phyloP scores from a whole-genome alignment of 2,797 vertebrate species.

The Channa striata region DNA sequence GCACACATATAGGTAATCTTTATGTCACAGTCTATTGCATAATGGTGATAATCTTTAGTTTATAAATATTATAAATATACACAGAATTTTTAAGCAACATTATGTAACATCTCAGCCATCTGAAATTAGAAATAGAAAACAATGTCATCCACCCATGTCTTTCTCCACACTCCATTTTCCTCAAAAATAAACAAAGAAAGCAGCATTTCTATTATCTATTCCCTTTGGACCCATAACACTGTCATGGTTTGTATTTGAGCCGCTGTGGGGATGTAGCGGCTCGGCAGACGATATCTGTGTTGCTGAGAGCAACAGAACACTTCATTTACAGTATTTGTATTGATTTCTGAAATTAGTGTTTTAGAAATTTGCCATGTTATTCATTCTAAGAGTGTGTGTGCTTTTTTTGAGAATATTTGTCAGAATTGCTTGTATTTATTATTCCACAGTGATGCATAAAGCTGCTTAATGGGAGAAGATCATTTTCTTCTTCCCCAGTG shows the following conservation, averaged over 20 bases:
- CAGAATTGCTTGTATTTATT: conserved; percentile 74
- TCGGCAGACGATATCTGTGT: conserved; percentile 71
- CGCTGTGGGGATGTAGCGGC: conserved; percentile 62
- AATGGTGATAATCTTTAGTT: conserved; percentile 91
- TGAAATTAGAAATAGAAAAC: conserved; percentile 84
- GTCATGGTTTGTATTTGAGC: conserved; percentile 78
- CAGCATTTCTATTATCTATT: conserved; percentile 80
- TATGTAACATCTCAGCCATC: conserved; percentile 82
- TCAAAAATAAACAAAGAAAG: conserved; percentile 75
- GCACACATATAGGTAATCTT: conserved; percentile 91
- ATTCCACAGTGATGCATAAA: conserved; percentile 87
- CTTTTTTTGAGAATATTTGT: conserved; percentile 70
- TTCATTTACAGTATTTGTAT: conserved; percentile 62
- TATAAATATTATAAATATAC: conserved; percentile 93
- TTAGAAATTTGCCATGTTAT: conserved; percentile 58
- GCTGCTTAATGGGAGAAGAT: conserved; percentile 80
- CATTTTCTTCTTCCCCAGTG: conserved; percentile 69
- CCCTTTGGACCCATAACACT: conserved; percentile 87
- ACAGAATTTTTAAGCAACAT: conserved; percentile 85
- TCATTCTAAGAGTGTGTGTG: conserved; percentile 69
- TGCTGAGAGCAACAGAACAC: conserved; percentile 69
- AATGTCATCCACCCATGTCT: conserved; percentile 77
- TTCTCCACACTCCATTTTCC: conserved; percentile 63
- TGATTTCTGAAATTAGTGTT: conserved; percentile 62
- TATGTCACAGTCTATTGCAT: conserved; percentile 92